Evolutionary conservation across 64 coral and sea anemone genomes (phyloP).

Genomic region (Stichodactyla helianthus): DNA sequence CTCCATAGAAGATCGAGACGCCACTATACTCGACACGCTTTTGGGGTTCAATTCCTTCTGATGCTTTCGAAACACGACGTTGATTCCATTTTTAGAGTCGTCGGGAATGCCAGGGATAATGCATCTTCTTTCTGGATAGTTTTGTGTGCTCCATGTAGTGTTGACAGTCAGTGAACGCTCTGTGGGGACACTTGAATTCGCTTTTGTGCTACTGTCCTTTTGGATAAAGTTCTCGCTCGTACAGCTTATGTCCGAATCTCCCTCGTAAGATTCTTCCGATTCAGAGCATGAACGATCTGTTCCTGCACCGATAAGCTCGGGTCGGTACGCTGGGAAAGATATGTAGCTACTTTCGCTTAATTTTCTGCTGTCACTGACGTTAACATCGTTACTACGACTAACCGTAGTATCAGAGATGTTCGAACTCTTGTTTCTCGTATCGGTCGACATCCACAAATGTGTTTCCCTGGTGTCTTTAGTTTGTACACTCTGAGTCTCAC

Average conservation of each 20-base stretch:
- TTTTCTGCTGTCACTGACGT: not conserved
- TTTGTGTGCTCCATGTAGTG: not conserved
- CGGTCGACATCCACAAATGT: not conserved
- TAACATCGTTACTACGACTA: not conserved
- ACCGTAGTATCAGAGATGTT: not conserved
- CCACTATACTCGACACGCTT: not conserved
- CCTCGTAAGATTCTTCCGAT: constrained; percentile 2
- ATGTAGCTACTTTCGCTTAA: constrained; percentile 13
- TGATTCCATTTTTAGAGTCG: constrained; percentile 50
- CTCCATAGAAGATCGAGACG: not conserved
- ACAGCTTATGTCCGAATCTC: not conserved
- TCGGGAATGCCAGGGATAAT: constrained; percentile 44
- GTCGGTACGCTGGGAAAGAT: constrained; percentile 60
- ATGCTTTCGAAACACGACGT: constrained; percentile 64
- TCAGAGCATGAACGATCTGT: not conserved
- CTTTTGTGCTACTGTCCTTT: constrained; percentile 2
- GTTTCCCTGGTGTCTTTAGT: not conserved
- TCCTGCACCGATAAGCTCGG: constrained; percentile 18
- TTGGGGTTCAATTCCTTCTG: constrained; percentile 18
- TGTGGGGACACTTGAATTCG: not conserved
- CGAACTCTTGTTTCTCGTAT: not conserved
- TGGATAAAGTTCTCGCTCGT: constrained; percentile 19
- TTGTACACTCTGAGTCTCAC: not conserved
- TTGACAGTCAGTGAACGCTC: not conserved
- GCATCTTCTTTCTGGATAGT: not conserved